A percentile compares a stretch with the other conserved stretches of the same genome.
phyloP scores from a whole-genome alignment of 2,888 invertebrate genomes.

The Acleris laterana region DNA sequence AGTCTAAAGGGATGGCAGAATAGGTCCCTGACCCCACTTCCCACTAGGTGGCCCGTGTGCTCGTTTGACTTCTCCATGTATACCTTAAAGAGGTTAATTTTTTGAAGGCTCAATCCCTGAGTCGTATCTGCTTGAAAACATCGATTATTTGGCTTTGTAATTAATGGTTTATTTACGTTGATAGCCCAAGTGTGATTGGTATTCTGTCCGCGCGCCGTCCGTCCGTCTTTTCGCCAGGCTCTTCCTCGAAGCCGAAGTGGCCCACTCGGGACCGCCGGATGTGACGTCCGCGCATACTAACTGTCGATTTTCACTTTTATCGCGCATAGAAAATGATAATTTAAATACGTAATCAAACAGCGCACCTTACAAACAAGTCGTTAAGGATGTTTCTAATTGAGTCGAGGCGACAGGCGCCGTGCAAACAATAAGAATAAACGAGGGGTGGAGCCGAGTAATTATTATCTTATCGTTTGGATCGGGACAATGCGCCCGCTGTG shows the following conservation, averaged over 20 bases:
- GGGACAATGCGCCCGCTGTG: conserved; percentile 59
- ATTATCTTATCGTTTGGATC: conserved; percentile 64
- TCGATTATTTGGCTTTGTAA: not conserved
- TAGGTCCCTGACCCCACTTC: too few species aligned
- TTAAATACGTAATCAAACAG: conserved; percentile 13
- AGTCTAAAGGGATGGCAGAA: too few species aligned
- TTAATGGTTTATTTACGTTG: not conserved
- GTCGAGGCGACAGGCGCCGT: conserved; percentile 37
- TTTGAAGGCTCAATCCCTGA: too few species aligned
- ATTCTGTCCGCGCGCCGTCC: conserved; percentile 59
- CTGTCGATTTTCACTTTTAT: conserved; percentile 78
- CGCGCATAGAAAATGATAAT: conserved; percentile 51
- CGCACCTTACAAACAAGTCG: conserved; percentile 31
- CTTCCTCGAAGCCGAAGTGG: conserved; percentile 78
- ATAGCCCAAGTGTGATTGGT: conserved; percentile 51
- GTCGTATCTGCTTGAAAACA: too few species aligned
- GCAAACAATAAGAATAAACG: conserved; percentile 47
- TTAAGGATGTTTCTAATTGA: conserved; percentile 32
- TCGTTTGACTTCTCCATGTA: too few species aligned
- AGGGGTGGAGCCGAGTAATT: conserved; percentile 49
- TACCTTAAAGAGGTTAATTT: too few species aligned
- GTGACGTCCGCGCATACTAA: conserved; percentile 60
- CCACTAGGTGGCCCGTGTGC: too few species aligned
- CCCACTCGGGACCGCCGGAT: conserved; percentile 69
- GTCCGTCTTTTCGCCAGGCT: conserved; percentile 67